Conservation (phyloP, 2,113 vertebrate genomes). For the Callipepla squamata region DNA sequence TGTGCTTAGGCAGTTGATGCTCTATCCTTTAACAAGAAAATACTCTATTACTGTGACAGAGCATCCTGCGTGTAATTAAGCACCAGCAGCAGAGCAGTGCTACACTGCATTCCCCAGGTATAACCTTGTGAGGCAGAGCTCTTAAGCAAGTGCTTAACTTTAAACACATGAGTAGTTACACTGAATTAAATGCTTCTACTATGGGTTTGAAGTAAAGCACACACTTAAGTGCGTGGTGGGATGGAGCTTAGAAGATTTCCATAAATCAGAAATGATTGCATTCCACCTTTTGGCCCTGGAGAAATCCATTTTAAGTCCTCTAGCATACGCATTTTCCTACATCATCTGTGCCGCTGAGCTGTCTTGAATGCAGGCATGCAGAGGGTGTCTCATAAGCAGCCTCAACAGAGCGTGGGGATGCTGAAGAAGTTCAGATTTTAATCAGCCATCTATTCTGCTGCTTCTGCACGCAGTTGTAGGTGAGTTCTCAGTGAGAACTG, state of each 20-base stretch:
- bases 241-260: background rate
- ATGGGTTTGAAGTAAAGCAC: background rate
- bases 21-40: background rate
- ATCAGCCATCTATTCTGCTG: background rate
- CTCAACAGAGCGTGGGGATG: background rate
- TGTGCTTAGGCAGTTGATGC: background rate
- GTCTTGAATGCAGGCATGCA: background rate
- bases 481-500: accelerated
- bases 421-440: background rate
- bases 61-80: background rate
- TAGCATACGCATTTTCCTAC: background rate
- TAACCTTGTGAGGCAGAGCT: background rate
- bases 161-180: background rate
- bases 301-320: background rate
- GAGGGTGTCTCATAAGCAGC: background rate
- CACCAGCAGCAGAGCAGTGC: background rate
- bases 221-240: background rate
- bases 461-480: accelerated
- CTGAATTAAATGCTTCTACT: background rate
- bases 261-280: background rate
- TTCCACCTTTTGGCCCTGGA: background rate
- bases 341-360: background rate
- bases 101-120: background rate
- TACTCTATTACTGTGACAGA: background rate
- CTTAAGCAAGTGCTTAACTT: background rate